Evolutionary conservation across 92 coral and sea anemone genomes (phyloP).

Genomic region (Palythoa grandis): DNA sequence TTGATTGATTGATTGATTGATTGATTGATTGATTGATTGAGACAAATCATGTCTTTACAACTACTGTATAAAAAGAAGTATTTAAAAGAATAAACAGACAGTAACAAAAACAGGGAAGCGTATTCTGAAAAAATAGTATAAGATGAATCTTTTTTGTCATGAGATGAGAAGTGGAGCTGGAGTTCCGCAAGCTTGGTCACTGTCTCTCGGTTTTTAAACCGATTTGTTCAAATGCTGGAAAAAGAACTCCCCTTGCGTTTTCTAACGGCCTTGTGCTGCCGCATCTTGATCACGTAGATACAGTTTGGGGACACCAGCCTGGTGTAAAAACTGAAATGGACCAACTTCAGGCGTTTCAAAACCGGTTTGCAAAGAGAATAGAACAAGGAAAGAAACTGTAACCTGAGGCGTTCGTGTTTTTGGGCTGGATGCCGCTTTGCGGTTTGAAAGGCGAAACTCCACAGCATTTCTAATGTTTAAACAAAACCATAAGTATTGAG

Average conservation of each 20-base stretch:
- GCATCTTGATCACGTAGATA: background rate
- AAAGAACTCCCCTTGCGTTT: background rate
- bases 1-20: too few relatives aligned
- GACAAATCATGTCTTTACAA: too few relatives aligned
- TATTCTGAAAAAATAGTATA: too few relatives aligned
- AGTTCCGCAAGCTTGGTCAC: background rate
- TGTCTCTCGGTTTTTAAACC: background rate
- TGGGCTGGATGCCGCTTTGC: background rate
- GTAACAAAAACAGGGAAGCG: too few relatives aligned
- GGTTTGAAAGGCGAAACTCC: background rate
- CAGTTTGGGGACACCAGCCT: conserved; percentile 14
- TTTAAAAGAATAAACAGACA: too few relatives aligned
- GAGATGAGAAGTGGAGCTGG: background rate
- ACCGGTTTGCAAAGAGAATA: too few relatives aligned
- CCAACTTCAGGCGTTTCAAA: background rate
- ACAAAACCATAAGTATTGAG: too few relatives aligned
- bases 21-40: too few relatives aligned
- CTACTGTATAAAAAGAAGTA: too few relatives aligned
- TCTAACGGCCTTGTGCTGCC: conserved; percentile 19
- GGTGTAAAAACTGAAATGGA: conserved; percentile 26
- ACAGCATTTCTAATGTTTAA: background rate
- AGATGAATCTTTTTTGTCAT: too few relatives aligned
- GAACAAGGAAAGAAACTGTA: too few relatives aligned
- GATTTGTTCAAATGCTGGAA: conserved; percentile 18
- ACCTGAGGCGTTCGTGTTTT: too few relatives aligned